These are phyloP conservation scores for Acronicta aceris DNA, from an alignment of 2,888 invertebrate genomes.

Conservation along the genomic window DNA sequence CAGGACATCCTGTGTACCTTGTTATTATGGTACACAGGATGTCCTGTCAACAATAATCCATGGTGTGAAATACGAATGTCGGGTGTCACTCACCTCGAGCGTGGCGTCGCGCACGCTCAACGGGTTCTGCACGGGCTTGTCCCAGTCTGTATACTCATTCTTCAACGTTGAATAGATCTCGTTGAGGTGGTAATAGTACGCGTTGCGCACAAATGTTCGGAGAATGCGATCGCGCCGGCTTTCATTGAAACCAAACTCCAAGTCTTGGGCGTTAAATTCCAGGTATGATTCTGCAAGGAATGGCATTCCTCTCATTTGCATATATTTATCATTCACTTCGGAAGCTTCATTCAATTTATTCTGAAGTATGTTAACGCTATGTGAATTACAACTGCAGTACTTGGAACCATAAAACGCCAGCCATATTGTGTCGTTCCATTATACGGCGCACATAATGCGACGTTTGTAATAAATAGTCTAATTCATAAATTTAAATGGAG, in stretches of 20 bases:
- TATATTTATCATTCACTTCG: constrained; percentile 67
- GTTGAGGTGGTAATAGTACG: constrained; percentile 98
- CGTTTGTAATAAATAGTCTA: constrained; percentile 58
- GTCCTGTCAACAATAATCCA: constrained; percentile 13
- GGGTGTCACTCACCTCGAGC: constrained; percentile 88
- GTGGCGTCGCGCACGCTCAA: constrained; percentile 95
- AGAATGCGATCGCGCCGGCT: constrained; percentile 95
- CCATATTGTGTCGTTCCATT: constrained; percentile 14
- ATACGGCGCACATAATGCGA: constrained; percentile 46
- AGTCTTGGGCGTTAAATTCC: constrained; percentile 94
- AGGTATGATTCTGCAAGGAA: constrained; percentile 93
- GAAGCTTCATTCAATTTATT: constrained; percentile 52
- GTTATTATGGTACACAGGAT: constrained; percentile 6
- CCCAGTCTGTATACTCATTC: constrained; percentile 99
- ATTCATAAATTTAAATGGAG: constrained; percentile 61
- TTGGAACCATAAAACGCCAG: constrained; percentile 29
- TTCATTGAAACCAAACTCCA: constrained; percentile 97
- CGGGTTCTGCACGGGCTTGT: constrained; percentile 95
- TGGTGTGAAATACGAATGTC: constrained; percentile 20
- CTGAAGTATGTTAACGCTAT: constrained; percentile 51
- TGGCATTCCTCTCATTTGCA: constrained; percentile 76
- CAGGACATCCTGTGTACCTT: no score
- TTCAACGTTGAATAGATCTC: constrained; percentile 97
- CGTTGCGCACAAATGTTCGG: constrained; percentile 97
- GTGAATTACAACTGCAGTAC: constrained; percentile 49